These are phyloP conservation scores for Diplogasteroides magnus DNA, from an alignment of 1,140 invertebrate species.

Conservation along the genomic window DNA sequence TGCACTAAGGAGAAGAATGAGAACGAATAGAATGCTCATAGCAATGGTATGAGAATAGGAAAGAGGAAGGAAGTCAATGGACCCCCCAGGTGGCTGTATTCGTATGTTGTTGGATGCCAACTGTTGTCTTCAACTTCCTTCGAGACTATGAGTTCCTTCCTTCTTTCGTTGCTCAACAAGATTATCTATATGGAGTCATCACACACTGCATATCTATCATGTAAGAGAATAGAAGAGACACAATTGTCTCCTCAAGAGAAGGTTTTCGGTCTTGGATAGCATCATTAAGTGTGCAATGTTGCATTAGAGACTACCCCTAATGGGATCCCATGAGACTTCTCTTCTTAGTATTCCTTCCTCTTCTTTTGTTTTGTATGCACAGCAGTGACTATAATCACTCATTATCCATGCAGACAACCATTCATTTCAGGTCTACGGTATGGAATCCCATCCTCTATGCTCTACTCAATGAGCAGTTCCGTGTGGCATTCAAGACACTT, in stretches of 20 bases:
- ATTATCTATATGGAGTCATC: slow-evolving; percentile 34
- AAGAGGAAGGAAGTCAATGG: slow-evolving; percentile 1
- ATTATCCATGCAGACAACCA: neutral
- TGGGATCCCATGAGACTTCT: slow-evolving; percentile 1
- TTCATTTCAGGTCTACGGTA: slow-evolving; percentile 27
- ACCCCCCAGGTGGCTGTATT: slow-evolving; percentile 24
- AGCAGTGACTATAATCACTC: neutral
- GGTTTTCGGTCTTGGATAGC: neutral
- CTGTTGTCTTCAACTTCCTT: slow-evolving; percentile 35
- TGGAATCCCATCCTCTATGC: slow-evolving; percentile 38
- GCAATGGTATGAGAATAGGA: slow-evolving; percentile 72
- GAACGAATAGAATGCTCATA: slow-evolving; percentile 80
- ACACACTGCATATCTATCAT: slow-evolving; percentile 38
- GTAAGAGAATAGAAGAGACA: slow-evolving; percentile 3
- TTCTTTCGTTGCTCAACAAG: slow-evolving; percentile 25
- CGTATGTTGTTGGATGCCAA: slow-evolving; percentile 25
- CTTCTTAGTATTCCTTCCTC: too few relatives aligned
- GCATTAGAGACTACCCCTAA: neutral
- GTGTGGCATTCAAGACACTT: slow-evolving; percentile 31
- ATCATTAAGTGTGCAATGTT: slow-evolving; percentile 7
- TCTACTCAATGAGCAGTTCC: slow-evolving; percentile 37
- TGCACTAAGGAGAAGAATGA: slow-evolving; percentile 63
- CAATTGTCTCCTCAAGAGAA: slow-evolving; percentile 15
- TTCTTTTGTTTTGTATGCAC: too few relatives aligned
- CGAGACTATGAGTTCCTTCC: slow-evolving; percentile 33